Percentiles rank a stretch among this genome's conserved stretches.
These are phyloP conservation scores for Drosophila dunni DNA, from an alignment of 1,140 invertebrate genomes.

Conservation along the genomic window DNA sequence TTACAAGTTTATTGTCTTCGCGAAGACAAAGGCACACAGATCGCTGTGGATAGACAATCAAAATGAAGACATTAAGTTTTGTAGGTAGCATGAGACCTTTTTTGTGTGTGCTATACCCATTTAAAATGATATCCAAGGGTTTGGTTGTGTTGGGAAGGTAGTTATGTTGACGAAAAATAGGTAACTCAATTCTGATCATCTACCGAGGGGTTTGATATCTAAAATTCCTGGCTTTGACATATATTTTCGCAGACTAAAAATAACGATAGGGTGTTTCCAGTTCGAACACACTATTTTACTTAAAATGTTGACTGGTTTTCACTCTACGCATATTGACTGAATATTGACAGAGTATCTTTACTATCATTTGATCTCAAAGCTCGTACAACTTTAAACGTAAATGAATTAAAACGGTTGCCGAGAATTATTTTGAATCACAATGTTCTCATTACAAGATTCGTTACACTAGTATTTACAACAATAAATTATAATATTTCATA, in stretches of 20 bases:
- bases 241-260: no score
- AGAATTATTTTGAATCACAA: conserved; percentile 6
- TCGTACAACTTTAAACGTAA: not conserved
- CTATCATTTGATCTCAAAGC: conserved; percentile 4
- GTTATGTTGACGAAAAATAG: not conserved
- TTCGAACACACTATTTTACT: not conserved
- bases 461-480: conserved; percentile 35
- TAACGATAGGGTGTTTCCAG: not conserved
- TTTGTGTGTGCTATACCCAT: not conserved
- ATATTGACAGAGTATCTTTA: conserved; percentile 31
- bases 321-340: conserved; percentile 3
- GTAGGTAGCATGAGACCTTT: conserved; percentile 37
- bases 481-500: conserved; percentile 42
- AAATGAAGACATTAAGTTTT: conserved; percentile 45
- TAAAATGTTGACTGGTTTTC: not conserved
- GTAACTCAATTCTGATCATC: no score
- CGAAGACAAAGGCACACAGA: conserved; percentile 31
- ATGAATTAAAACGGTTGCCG: conserved; percentile 1
- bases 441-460: not conserved
- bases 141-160: not conserved
- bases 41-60: conserved; percentile 21
- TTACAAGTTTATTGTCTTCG: conserved; percentile 48
- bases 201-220: no score
- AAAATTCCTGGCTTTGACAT: no score
- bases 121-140: not conserved